phyloP scores from a whole-genome alignment of 2,113 vertebrate genomes.

The Gymnocephalus cernua region DNA sequence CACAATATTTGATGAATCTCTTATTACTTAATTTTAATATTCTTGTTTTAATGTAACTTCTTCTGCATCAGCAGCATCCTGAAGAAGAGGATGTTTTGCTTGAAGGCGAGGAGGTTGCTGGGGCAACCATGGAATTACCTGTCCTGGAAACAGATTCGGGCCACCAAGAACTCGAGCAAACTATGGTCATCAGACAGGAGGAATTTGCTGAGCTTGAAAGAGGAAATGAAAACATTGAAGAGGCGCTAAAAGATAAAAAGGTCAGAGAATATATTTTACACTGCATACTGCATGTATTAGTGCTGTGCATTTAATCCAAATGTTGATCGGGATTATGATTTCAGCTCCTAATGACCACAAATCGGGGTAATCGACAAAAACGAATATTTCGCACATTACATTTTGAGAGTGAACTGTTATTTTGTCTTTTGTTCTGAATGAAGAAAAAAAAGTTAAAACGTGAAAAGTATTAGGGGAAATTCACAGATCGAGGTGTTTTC shows the following conservation, averaged over 20 bases:
- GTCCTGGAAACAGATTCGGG: constrained; percentile 44
- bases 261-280: constrained; percentile 38
- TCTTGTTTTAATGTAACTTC: constrained; percentile 9
- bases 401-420: too few relatives aligned
- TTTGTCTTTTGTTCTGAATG: too few relatives aligned
- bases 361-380: too few relatives aligned
- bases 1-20: background rate
- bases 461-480: too few relatives aligned
- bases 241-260: constrained; percentile 79
- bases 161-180: constrained; percentile 41
- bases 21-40: background rate
- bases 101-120: constrained; percentile 32
- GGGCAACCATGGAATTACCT: constrained; percentile 32
- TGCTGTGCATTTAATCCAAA: too few relatives aligned
- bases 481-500: too few relatives aligned
- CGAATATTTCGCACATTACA: too few relatives aligned
- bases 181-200: constrained; percentile 35
- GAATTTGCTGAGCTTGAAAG: constrained; percentile 73
- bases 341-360: too few relatives aligned
- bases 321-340: too few relatives aligned
- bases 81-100: constrained; percentile 31
- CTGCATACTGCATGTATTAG: background rate
- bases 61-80: constrained; percentile 7
- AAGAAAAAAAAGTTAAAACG: too few relatives aligned
- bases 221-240: constrained; percentile 37